Percentiles rank a stretch among this genome's conserved stretches.
phyloP scores from a whole-genome alignment of 2,797 vertebrate genomes.

The Helicolenus hilgendorfi region DNA sequence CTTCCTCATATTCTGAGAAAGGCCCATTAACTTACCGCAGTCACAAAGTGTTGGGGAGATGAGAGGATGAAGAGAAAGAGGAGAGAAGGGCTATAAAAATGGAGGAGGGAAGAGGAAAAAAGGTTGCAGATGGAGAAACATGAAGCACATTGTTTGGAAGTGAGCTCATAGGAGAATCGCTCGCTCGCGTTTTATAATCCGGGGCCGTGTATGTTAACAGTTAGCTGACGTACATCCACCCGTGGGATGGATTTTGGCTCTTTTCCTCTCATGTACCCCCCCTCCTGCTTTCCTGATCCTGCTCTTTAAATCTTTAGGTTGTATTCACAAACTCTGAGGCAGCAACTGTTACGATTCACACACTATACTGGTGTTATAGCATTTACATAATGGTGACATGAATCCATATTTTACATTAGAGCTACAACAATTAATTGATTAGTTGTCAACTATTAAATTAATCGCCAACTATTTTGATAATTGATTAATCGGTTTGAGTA shows the following conservation, averaged over 20 bases:
- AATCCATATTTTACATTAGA: background rate
- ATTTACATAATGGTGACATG: background rate
- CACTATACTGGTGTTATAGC: background rate
- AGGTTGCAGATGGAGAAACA: conserved; percentile 91
- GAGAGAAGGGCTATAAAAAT: conserved; percentile 72
- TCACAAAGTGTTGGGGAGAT: conserved; percentile 70
- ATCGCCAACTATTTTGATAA: too few species aligned
- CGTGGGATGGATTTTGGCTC: conserved; percentile 57
- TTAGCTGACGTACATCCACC: conserved; percentile 87
- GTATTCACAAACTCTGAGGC: background rate
- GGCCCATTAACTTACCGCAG: conserved; percentile 78
- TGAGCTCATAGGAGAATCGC: conserved; percentile 91
- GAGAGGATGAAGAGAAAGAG: conserved; percentile 71
- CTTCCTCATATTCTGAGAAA: conserved; percentile 73
- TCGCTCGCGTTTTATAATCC: conserved; percentile 88
- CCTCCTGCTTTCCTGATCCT: conserved; percentile 41
- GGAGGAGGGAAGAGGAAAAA: conserved; percentile 74
- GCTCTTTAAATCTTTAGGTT: conserved; percentile 57
- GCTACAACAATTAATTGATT: too few species aligned
- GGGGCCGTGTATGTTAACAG: conserved; percentile 85
- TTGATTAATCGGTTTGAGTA: too few species aligned
- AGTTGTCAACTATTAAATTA: too few species aligned
- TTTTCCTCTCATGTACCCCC: conserved; percentile 48
- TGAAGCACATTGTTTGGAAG: conserved; percentile 90
- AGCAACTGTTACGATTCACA: background rate